phyloP scores from a whole-genome alignment of 2,888 invertebrate genomes.

The Pegoplata infirma region DNA sequence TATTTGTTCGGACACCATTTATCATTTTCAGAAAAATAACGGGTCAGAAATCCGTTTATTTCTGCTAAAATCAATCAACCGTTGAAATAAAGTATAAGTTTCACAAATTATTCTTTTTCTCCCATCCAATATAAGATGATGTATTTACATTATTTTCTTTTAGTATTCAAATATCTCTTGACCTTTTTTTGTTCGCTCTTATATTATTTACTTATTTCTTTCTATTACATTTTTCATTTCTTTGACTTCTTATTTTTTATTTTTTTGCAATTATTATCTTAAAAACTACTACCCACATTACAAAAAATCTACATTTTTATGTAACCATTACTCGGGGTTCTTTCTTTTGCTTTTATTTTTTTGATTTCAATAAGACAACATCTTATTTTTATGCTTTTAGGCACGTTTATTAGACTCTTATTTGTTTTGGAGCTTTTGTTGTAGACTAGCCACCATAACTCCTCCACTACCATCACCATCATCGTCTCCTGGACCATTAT shows the following conservation, averaged over 20 bases:
- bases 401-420: conserved; percentile 49
- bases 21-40: too few relatives aligned
- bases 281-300: neutral
- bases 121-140: too few relatives aligned
- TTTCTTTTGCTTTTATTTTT: conserved; percentile 27
- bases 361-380: conserved; percentile 32
- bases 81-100: too few relatives aligned
- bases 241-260: neutral
- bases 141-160: too few relatives aligned
- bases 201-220: neutral
- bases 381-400: conserved; percentile 52
- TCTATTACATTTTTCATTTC: neutral
- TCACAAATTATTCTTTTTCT: too few relatives aligned
- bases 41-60: too few relatives aligned
- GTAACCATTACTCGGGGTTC: neutral
- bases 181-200: neutral
- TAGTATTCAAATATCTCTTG: neutral
- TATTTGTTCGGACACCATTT: too few relatives aligned
- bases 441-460: neutral
- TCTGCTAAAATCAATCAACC: too few relatives aligned
- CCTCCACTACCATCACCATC: too few relatives aligned
- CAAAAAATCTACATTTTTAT: conserved; percentile 2
- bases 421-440: conserved; percentile 21
- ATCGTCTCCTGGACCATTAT: conserved; percentile 1
- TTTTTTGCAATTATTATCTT: conserved; percentile 5